Evolutionary conservation across 2,113 vertebrate species (phyloP).

Genomic region (Aythya baeri): DNA sequence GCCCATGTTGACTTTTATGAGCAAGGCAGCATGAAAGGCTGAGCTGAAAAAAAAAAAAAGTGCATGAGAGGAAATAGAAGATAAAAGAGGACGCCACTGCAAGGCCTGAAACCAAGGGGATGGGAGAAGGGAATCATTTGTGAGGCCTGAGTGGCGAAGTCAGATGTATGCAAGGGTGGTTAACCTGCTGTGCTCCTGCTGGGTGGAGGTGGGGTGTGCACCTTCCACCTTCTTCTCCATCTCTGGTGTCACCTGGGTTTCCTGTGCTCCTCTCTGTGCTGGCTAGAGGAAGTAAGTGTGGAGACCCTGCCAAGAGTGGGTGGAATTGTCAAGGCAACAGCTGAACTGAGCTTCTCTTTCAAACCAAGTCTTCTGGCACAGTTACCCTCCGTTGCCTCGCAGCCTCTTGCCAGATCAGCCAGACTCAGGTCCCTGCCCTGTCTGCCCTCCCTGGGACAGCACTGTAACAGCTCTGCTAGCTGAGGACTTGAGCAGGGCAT

Average conservation of each 20-base stretch:
- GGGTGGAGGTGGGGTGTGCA: neutral
- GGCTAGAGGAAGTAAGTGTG: neutral
- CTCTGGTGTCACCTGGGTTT: neutral
- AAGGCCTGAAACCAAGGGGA: neutral
- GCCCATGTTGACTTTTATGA: neutral
- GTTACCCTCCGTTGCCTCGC: neutral
- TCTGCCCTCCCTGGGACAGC: neutral
- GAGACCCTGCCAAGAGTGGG: neutral
- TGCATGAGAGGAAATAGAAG: accelerated
- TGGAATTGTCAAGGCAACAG: neutral
- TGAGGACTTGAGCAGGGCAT: neutral
- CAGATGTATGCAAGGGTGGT: neutral
- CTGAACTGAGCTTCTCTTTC: neutral
- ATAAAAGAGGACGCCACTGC: neutral
- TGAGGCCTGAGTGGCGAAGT: neutral
- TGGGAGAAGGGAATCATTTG: neutral
- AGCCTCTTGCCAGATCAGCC: neutral
- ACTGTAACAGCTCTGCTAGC: neutral
- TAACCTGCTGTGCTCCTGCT: neutral
- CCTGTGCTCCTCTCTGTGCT: neutral
- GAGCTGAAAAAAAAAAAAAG: neutral
- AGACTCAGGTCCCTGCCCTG: neutral
- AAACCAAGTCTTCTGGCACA: neutral
- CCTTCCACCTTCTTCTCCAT: neutral
- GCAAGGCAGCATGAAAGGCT: neutral